These are phyloP conservation scores for Aldrovandia affinis DNA, from an alignment of 2,797 vertebrate species.

Conservation along the genomic window DNA sequence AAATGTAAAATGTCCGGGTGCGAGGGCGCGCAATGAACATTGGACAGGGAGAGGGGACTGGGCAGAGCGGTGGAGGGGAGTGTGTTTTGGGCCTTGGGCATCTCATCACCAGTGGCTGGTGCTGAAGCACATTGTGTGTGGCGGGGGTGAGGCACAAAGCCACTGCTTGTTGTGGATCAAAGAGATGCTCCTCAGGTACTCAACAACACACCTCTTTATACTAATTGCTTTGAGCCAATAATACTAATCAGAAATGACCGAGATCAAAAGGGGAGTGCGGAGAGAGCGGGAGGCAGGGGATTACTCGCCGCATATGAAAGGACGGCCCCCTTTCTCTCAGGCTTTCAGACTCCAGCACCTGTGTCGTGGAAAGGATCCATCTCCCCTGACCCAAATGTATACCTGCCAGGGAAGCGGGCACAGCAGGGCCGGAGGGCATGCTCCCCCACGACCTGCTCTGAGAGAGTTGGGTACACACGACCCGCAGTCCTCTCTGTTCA, in stretches of 20 bases:
- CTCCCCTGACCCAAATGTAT: neutral
- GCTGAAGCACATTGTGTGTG: conserved; percentile 59
- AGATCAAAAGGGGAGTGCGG: conserved; percentile 64
- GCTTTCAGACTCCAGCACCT: neutral
- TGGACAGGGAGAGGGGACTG: conserved; percentile 16
- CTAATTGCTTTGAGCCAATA: conserved; percentile 68
- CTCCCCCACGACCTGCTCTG: too few species aligned
- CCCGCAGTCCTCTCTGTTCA: neutral
- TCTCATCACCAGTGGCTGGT: conserved; percentile 46
- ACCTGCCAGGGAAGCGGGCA: neutral
- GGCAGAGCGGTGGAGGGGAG: neutral
- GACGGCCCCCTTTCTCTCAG: neutral
- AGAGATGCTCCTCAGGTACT: conserved; percentile 67
- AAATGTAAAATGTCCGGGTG: too few species aligned
- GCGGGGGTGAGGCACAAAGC: conserved; percentile 62
- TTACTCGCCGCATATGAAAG: neutral
- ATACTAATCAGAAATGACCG: conserved; percentile 62
- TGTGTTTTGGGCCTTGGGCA: neutral
- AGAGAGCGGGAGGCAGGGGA: conserved; percentile 21
- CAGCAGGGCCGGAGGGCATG: neutral
- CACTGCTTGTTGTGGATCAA: conserved; percentile 67
- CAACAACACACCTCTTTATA: conserved; percentile 66
- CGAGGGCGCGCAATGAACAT: conserved; percentile 24
- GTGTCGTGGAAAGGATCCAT: neutral
- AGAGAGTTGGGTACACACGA: too few species aligned